A percentile compares a stretch with the other conserved stretches of the same genome.
These are phyloP conservation scores for Leptodactylus fallax DNA, from an alignment of 2,797 vertebrate genomes.

Conservation along the genomic window DNA sequence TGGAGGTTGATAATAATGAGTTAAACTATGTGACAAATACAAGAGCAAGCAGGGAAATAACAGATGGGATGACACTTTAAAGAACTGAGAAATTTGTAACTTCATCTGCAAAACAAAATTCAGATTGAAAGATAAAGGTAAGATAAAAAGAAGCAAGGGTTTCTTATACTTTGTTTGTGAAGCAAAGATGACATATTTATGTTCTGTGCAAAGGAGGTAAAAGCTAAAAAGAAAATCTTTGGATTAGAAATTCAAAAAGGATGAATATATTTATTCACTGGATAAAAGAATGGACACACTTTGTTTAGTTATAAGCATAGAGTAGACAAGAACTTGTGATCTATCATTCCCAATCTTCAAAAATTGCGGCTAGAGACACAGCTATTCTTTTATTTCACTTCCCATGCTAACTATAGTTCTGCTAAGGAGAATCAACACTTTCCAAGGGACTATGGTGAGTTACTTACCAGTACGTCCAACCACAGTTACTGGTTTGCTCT, in stretches of 20 bases:
- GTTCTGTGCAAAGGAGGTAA: not conserved
- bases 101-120: slow-evolving; percentile 16
- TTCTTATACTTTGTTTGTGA: slow-evolving; percentile 13
- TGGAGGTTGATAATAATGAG: not conserved
- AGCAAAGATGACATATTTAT: not conserved
- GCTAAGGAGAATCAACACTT: not conserved
- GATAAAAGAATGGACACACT: not conserved
- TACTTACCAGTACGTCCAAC: slow-evolving; percentile 87
- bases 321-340: not conserved
- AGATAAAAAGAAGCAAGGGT: not conserved
- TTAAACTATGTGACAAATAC: not conserved
- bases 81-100: not conserved
- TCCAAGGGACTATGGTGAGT: not conserved
- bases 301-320: not conserved
- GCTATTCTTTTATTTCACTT: not conserved
- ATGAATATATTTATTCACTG: not conserved
- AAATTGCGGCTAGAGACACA: not conserved
- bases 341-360: not conserved
- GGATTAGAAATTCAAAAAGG: slow-evolving; percentile 1
- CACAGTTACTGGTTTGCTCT: slow-evolving; percentile 79
- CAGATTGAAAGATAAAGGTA: slow-evolving; percentile 1
- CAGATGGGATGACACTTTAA: not conserved
- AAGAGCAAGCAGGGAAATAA: not conserved
- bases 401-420: not conserved
- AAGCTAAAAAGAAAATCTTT: slow-evolving; percentile 28